Percentiles rank a stretch among this genome's conserved stretches.
Conservation (phyloP, 1,140 invertebrate genomes). For the Apolygus lucorum region DNA sequence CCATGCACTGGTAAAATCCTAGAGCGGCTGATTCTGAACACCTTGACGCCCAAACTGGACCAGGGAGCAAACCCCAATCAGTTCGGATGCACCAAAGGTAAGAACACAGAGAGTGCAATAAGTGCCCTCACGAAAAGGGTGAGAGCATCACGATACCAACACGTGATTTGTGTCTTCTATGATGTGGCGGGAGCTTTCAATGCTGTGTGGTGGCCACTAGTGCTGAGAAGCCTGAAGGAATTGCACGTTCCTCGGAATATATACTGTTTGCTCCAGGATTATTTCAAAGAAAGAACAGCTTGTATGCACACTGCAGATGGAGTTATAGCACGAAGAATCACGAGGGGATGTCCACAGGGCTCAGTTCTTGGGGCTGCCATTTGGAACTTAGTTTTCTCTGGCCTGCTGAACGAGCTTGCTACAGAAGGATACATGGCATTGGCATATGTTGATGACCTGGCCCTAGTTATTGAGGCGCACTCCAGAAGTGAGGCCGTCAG, state of each 20-base stretch:
- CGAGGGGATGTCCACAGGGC: background rate
- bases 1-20: background rate
- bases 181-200: background rate
- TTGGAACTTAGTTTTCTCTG: background rate
- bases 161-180: background rate
- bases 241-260: background rate
- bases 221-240: background rate
- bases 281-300: background rate
- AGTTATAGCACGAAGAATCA: background rate
- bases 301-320: background rate
- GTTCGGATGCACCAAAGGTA: background rate
- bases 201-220: background rate
- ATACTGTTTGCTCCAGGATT: background rate
- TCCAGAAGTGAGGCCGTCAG: background rate
- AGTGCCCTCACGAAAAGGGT: background rate
- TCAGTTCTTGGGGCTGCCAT: no score
- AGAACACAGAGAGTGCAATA: background rate
- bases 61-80: background rate
- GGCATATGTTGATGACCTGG: background rate
- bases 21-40: background rate
- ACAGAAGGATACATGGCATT: background rate
- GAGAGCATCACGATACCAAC: background rate
- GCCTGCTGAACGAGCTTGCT: background rate
- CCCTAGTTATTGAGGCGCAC: background rate
- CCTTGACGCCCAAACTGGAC: background rate